A percentile compares a stretch with the other conserved stretches of the same genome.
Conservation (phyloP, 2,888 invertebrate species). For the Parnassius apollo region DNA sequence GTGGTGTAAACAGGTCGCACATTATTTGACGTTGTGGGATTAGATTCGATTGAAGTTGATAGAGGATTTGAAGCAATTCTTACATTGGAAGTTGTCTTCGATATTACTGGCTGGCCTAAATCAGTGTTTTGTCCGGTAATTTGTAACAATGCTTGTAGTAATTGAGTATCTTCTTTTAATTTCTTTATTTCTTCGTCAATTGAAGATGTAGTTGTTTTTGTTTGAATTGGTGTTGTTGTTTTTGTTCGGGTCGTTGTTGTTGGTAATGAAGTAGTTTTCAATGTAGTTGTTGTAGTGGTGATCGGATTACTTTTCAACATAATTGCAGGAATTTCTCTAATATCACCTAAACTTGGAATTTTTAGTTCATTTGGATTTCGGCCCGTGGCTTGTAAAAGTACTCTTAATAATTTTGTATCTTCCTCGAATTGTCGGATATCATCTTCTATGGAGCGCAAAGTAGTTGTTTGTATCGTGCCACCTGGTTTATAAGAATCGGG, state of each 20-base stretch:
- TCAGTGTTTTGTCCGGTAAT: slow-evolving; percentile 55
- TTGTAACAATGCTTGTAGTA: slow-evolving; percentile 70
- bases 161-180: slow-evolving; percentile 65
- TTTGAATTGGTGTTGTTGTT: slow-evolving; percentile 37
- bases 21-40: slow-evolving; percentile 62
- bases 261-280: slow-evolving; percentile 28
- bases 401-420: slow-evolving; percentile 70
- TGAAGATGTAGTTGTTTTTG: slow-evolving; percentile 44
- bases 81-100: slow-evolving; percentile 68
- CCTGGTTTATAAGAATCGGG: slow-evolving; percentile 37
- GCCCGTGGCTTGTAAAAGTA: slow-evolving; percentile 67
- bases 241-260: slow-evolving; percentile 34
- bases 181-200: slow-evolving; percentile 61
- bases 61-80: slow-evolving; percentile 67
- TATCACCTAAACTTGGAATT: slow-evolving; percentile 56
- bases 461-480: slow-evolving; percentile 48
- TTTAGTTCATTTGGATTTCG: slow-evolving; percentile 65
- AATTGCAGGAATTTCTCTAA: slow-evolving; percentile 34
- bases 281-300: slow-evolving; percentile 31
- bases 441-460: slow-evolving; percentile 65
- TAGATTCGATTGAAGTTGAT: slow-evolving; percentile 60
- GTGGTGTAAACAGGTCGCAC: slow-evolving; percentile 60
- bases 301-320: slow-evolving; percentile 39
- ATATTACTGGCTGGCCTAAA: slow-evolving; percentile 57
- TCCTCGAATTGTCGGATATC: slow-evolving; percentile 73